A percentile compares a stretch with the other conserved stretches of the same genome.
phyloP scores from a whole-genome alignment of 2,797 vertebrate genomes.

The Sciaenops ocellatus region DNA sequence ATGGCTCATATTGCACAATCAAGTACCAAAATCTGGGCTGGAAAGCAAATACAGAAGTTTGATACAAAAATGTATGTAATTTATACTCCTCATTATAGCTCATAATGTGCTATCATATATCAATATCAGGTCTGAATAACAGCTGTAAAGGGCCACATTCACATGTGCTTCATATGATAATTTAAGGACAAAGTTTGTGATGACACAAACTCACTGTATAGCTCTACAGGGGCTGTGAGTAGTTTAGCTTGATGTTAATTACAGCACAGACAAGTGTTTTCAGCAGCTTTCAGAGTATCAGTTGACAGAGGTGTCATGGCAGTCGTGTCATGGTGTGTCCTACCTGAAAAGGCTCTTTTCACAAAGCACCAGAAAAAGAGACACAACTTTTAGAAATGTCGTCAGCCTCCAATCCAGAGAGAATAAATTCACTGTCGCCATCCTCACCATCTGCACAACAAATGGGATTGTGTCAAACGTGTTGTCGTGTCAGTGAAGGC shows the following conservation, averaged over 20 bases:
- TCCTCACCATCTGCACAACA: slow-evolving; percentile 32
- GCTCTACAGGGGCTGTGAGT: slow-evolving; percentile 36
- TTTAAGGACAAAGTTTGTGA: slow-evolving; percentile 49
- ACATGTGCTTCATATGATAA: slow-evolving; percentile 44
- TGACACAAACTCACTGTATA: slow-evolving; percentile 26
- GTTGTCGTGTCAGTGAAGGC: slow-evolving; percentile 18
- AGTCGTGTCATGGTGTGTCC: slow-evolving; percentile 28
- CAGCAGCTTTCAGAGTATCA: slow-evolving; percentile 46
- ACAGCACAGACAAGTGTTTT: slow-evolving; percentile 61
- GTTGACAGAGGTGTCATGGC: slow-evolving; percentile 39
- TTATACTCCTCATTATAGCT: slow-evolving; percentile 26
- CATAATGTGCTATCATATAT: slow-evolving; percentile 33
- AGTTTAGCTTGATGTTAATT: slow-evolving; percentile 52
- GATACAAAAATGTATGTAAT: slow-evolving; percentile 16
- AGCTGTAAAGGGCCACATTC: slow-evolving; percentile 39
- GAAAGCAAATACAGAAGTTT: slow-evolving; percentile 6
- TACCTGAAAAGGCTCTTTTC: slow-evolving; percentile 43
- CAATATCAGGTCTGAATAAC: slow-evolving; percentile 40
- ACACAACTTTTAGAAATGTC: slow-evolving; percentile 37
- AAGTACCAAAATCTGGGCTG: slow-evolving; percentile 6
- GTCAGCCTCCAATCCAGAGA: slow-evolving; percentile 26
- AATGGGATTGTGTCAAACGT: slow-evolving; percentile 50
- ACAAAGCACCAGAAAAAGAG: slow-evolving; percentile 35
- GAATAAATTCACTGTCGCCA: slow-evolving; percentile 17
- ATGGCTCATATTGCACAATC: slow-evolving; percentile 14